Percentiles rank a stretch among this genome's conserved stretches.
Evolutionary conservation across 2,113 vertebrate genomes (phyloP).

Genomic region (Symphodus melops): DNA sequence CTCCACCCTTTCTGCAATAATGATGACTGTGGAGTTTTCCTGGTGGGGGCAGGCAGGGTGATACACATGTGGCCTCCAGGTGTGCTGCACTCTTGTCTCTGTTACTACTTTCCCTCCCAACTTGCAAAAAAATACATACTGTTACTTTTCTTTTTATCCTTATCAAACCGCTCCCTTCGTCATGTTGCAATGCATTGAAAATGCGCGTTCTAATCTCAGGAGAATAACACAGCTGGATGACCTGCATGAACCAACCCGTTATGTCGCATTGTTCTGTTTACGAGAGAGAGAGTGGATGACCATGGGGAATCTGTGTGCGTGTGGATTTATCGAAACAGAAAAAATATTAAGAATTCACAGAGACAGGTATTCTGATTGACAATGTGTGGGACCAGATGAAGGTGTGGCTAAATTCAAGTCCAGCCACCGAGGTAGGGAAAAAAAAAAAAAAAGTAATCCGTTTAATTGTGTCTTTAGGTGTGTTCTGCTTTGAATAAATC

Average conservation of each 20-base stretch:
- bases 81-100: conserved; percentile 48
- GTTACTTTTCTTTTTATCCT: not conserved
- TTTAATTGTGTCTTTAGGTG: conserved; percentile 59
- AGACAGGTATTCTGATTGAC: conserved; percentile 45
- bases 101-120: conserved; percentile 32
- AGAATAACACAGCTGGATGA: conserved; percentile 21
- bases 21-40: conserved; percentile 76
- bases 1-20: conserved; percentile 70
- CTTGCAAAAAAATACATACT: not conserved
- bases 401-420: conserved; percentile 31
- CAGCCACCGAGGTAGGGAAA: conserved; percentile 51
- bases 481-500: conserved; percentile 38
- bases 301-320: not conserved
- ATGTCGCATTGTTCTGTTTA: conserved; percentile 8
- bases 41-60: conserved; percentile 11
- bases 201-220: conserved; percentile 7
- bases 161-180: not conserved
- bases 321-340: not conserved
- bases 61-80: conserved; percentile 83
- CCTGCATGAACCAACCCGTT: conserved; percentile 47
- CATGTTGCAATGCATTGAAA: not conserved
- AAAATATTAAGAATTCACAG: not conserved
- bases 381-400: conserved; percentile 20
- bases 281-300: not conserved
- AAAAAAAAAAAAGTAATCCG: conserved; percentile 55